A percentile compares a stretch with the other conserved stretches of the same genome.
These are phyloP conservation scores for Chlorocebus sabaeus DNA, from an alignment of 2,113 vertebrate species.

Conservation along the genomic window DNA sequence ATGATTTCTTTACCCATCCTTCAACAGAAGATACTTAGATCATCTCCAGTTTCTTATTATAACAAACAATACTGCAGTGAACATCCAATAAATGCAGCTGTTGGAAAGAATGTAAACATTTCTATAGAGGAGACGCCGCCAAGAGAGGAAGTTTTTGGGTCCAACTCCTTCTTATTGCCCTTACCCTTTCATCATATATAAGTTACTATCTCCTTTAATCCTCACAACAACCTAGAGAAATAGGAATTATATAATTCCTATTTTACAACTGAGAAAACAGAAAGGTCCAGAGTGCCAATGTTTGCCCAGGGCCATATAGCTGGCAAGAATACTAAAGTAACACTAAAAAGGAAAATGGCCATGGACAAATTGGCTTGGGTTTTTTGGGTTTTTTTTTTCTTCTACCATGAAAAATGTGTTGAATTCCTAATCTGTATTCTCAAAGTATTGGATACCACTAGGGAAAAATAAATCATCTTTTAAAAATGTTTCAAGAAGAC, in stretches of 20 bases:
- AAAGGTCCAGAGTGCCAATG: background rate
- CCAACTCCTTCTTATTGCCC: background rate
- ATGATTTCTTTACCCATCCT: background rate
- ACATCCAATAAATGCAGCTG: background rate
- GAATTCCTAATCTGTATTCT: constrained; percentile 31
- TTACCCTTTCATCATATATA: background rate
- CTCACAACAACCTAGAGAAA: background rate
- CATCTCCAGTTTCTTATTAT: background rate
- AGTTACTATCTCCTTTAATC: background rate
- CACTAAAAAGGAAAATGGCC: background rate
- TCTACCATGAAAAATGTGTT: constrained; percentile 2
- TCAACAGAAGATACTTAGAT: background rate
- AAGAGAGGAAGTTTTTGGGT: background rate
- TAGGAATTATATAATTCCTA: background rate
- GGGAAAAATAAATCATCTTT: constrained; percentile 19
- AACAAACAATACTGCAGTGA: background rate
- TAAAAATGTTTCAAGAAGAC: background rate
- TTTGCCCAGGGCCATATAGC: background rate
- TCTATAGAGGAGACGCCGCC: background rate
- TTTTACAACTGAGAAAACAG: background rate
- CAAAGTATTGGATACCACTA: background rate
- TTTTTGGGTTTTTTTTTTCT: background rate
- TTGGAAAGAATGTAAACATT: too few relatives aligned
- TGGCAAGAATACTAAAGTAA: background rate
- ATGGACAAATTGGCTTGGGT: background rate